Evolutionary conservation across 2,888 invertebrate genomes (phyloP), one percentile per base, ranked within the genome.

Genomic region (Melanargia galathea): DNA sequence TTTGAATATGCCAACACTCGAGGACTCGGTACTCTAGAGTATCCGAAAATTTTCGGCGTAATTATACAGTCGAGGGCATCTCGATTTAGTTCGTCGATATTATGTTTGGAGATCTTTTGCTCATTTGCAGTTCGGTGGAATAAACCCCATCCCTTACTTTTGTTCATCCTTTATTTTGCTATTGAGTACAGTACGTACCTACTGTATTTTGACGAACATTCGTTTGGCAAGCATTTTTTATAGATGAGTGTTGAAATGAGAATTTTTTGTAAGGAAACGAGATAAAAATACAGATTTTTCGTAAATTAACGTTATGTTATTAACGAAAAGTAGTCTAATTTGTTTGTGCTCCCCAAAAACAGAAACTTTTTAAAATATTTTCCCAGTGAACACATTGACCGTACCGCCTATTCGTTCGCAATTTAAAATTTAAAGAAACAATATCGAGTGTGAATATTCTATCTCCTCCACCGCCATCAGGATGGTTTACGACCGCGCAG

Each of bases 341-440:
- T n/a, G n/a, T n/a, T n/a, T n/a, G n/a, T n/a, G n/a, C n/a, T n/a
- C n/a, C n/a, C n/a, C n/a, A n/a, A n/a, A n/a, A n/a, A n/a, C n/a
- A n/a, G n/a, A n/a, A n/a, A n/a, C n/a, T n/a, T n/a, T n/a, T n/a
- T n/a, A n/a, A n/a, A n/a, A n/a, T n/a, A n/a, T n/a, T n/a, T n/a
- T n/a, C n/a, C n/a, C n/a, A n/a, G n/a, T n/a, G n/a, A n/a, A n/a
- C n/a, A n/a, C n/a, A n/a, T n/a, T n/a, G n/a, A n/a, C n/a, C n/a
- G n/a, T n/a, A n/a, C n/a, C n/a, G n/a, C n/a, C n/a, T 58, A 63
- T 51, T 26, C 54, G 51, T 66, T 72, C 71, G 78, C 64, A 67
- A 82, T 89, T 86, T 87, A 87, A 87, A 87, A 89, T 89, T 85
- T 86, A 89, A 86, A 86, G 85, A 88, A 87, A 88, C 89, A 87